Percentiles rank a stretch among this genome's conserved stretches.
phyloP scores from a whole-genome alignment of 2,113 vertebrate species.

The Ceyx margarethae region DNA sequence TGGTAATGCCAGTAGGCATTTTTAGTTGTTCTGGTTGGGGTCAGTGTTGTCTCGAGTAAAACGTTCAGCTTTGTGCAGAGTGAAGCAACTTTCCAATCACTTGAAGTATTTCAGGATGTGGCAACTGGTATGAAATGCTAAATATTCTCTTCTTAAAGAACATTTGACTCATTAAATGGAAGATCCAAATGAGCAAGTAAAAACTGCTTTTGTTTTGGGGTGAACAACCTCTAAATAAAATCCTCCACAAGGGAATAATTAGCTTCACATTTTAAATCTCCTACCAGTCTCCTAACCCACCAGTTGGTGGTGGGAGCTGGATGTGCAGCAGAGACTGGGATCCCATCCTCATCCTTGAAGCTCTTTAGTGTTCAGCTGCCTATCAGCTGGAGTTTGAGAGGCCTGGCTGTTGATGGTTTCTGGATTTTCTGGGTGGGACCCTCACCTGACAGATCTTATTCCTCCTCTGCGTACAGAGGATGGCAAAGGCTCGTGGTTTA shows the following conservation, averaged over 20 bases:
- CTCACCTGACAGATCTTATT: neutral
- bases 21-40: neutral
- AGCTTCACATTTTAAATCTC: neutral
- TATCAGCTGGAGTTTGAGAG: rapidly evolving
- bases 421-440: too few species aligned
- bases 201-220: neutral
- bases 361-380: rapidly evolving
- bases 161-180: neutral
- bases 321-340: rapidly evolving
- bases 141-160: neutral
- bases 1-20: neutral
- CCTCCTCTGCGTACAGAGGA: rapidly evolving
- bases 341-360: neutral
- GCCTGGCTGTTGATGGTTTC: rapidly evolving
- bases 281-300: rapidly evolving
- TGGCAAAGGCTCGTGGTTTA: too few species aligned
- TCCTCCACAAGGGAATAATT: neutral
- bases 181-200: neutral
- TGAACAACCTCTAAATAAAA: neutral
- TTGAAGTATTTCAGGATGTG: neutral
- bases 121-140: neutral
- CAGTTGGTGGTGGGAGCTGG: rapidly evolving
- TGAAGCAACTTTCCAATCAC: neutral
- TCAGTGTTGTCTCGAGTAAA: neutral
- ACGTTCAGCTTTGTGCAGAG: rapidly evolving